phyloP scores from a whole-genome alignment of 1,140 invertebrate genomes.

The Muscidifurax raptorellus region DNA sequence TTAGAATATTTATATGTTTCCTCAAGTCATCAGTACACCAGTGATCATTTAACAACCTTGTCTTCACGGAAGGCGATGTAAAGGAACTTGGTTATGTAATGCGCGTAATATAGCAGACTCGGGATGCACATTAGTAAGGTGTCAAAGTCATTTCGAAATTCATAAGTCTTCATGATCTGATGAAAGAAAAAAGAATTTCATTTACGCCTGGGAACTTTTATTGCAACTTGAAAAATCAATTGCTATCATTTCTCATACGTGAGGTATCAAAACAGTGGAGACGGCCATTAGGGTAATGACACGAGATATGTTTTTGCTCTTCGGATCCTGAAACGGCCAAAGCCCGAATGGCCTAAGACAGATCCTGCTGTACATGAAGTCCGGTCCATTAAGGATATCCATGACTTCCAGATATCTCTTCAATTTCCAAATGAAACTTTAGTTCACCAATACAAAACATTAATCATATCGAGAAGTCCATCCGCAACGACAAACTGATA shows the following conservation, averaged over 20 bases:
- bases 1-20: too few relatives aligned
- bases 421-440: too few relatives aligned
- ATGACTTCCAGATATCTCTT: not conserved
- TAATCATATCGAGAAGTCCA: too few relatives aligned
- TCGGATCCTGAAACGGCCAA: not conserved
- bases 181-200: not conserved
- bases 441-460: too few relatives aligned
- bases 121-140: not conserved
- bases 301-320: not conserved
- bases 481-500: too few relatives aligned
- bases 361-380: slow-evolving; percentile 3
- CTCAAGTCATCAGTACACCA: too few relatives aligned
- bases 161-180: not conserved
- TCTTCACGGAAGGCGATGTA: not conserved
- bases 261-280: slow-evolving; percentile 2
- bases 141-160: not conserved
- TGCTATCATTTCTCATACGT: not conserved
- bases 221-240: too few relatives aligned
- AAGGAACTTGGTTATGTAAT: slow-evolving; percentile 12
- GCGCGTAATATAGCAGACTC: not conserved
- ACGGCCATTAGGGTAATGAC: not conserved
- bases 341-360: slow-evolving; percentile 11
- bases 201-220: not conserved
- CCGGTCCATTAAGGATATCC: not conserved
- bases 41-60: not conserved